Percentiles rank a stretch among this genome's conserved stretches.
Evolutionary conservation across 2,888 invertebrate species (phyloP).

Genomic region (Heteromyza rotundicornis): DNA sequence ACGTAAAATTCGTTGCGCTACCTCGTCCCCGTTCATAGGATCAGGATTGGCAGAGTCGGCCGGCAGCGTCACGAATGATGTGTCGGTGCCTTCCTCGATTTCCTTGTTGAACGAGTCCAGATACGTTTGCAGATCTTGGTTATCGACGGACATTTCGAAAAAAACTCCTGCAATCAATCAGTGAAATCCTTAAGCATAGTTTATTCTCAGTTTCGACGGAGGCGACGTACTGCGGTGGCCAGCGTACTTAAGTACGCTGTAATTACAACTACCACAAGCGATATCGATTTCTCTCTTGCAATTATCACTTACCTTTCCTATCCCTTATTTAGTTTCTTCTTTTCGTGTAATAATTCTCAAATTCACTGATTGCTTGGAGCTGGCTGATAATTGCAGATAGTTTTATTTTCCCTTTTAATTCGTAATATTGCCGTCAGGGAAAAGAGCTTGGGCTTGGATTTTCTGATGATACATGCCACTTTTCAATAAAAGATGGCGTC

Average conservation of each 20-base stretch:
- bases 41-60: conserved; percentile 13
- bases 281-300: conserved; percentile 39
- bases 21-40: conserved; percentile 24
- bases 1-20: conserved; percentile 26
- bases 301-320: neutral
- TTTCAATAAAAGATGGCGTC: conserved; percentile 56
- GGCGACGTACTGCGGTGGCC: conserved; percentile 46
- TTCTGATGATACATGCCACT: conserved; percentile 25
- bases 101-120: conserved; percentile 83
- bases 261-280: conserved; percentile 27
- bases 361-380: no score
- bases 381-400: no score
- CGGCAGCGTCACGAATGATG: conserved; percentile 16
- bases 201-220: conserved; percentile 5
- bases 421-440: conserved; percentile 53
- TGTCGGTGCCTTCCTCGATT: conserved; percentile 68
- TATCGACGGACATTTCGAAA: neutral
- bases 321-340: no score
- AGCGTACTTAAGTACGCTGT: conserved; percentile 25
- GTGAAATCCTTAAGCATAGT: neutral
- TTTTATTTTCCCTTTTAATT: no score
- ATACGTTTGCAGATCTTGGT: conserved; percentile 74
- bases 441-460: conserved; percentile 26
- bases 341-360: no score
- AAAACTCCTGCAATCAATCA: neutral